phyloP scores from a whole-genome alignment of 2,888 invertebrate species.

The Achlya flavicornis region DNA sequence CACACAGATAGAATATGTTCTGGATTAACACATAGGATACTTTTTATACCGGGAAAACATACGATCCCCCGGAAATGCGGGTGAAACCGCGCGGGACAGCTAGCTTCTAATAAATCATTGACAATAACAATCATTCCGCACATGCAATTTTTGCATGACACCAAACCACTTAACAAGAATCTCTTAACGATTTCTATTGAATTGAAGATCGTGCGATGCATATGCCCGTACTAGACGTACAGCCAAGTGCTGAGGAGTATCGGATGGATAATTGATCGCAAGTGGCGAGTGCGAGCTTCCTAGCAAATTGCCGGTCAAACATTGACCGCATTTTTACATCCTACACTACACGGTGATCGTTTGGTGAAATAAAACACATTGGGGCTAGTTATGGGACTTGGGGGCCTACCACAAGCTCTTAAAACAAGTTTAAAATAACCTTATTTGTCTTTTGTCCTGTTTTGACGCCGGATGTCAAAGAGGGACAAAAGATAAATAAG shows the following conservation, averaged over 20 bases:
- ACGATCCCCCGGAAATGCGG: too few species aligned
- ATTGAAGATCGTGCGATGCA: not conserved
- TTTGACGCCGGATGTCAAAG: too few species aligned
- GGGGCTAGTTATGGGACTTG: not conserved
- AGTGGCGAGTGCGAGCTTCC: slow-evolving; percentile 47
- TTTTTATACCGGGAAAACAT: too few species aligned
- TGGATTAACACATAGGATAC: too few species aligned
- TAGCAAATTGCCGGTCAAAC: slow-evolving; percentile 33
- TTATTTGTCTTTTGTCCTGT: too few species aligned
- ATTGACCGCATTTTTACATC: slow-evolving; percentile 38
- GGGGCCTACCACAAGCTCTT: too few species aligned
- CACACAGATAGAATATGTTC: too few species aligned
- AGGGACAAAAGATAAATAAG: too few species aligned
- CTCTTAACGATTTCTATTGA: not conserved
- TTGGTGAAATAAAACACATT: not conserved
- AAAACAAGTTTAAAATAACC: too few species aligned
- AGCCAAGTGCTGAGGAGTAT: slow-evolving; percentile 1
- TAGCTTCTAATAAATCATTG: not conserved
- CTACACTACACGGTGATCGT: slow-evolving; percentile 13
- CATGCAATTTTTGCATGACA: not conserved
- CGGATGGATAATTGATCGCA: slow-evolving; percentile 40
- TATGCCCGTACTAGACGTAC: not conserved
- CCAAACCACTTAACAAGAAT: not conserved
- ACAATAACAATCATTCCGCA: not conserved
- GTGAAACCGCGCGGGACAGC: too few species aligned